phyloP scores from a whole-genome alignment of 1,140 invertebrate species.

The Zaprionus ghesquierei region DNA sequence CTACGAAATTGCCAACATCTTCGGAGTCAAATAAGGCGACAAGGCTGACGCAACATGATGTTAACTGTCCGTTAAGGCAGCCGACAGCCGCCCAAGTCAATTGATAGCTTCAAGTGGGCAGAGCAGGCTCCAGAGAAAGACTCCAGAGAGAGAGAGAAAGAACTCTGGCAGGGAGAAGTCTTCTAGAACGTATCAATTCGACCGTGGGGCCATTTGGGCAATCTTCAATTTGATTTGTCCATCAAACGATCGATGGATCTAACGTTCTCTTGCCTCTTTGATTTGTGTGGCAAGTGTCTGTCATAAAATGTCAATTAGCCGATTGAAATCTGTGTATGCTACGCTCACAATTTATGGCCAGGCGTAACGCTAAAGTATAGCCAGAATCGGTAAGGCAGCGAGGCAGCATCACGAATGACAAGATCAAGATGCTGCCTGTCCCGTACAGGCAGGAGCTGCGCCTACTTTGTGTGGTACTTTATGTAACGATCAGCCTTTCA shows the following conservation, averaged over 20 bases:
- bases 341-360: conserved; percentile 74
- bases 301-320: conserved; percentile 73
- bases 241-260: background rate
- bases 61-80: conserved; percentile 70
- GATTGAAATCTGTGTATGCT: conserved; percentile 68
- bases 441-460: conserved; percentile 51
- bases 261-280: background rate
- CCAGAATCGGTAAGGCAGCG: conserved; percentile 27
- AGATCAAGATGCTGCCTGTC: conserved; percentile 61
- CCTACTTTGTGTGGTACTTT: conserved; percentile 64
- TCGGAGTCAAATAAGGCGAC: conserved; percentile 57
- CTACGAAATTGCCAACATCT: conserved; percentile 73
- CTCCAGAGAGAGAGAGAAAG: background rate
- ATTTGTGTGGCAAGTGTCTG: conserved; percentile 14
- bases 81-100: conserved; percentile 71
- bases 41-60: conserved; percentile 55
- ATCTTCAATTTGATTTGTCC: conserved; percentile 27
- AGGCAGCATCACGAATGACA: too few species aligned
- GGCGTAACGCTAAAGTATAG: background rate
- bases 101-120: conserved; percentile 70
- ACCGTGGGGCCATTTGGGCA: conserved; percentile 6
- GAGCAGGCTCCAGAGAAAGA: conserved; percentile 1
- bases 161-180: background rate
- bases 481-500: conserved; percentile 69
- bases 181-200: conserved; percentile 12